Percentiles rank a stretch among this genome's conserved stretches.
These are phyloP conservation scores for Lacanobia oleracea DNA, from an alignment of 2,888 invertebrate genomes.

Conservation along the genomic window DNA sequence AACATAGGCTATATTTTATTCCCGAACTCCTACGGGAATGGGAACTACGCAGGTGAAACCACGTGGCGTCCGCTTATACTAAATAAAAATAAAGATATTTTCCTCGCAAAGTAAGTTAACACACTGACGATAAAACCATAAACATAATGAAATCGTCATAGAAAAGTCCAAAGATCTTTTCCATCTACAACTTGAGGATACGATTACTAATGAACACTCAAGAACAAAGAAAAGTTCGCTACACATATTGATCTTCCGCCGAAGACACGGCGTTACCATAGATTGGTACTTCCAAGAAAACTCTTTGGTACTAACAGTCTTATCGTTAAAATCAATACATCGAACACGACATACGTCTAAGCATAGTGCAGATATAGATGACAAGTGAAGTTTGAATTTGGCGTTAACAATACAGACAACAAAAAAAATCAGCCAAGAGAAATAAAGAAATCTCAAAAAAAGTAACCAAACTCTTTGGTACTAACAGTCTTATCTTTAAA, in stretches of 20 bases:
- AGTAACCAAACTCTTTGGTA: background rate
- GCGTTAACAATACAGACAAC: background rate
- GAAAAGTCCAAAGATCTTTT: too few species aligned
- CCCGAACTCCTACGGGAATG: too few species aligned
- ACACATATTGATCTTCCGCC: background rate
- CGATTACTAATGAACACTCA: background rate
- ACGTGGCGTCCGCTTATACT: too few species aligned
- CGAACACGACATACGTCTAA: background rate
- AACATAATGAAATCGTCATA: background rate
- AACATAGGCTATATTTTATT: too few species aligned
- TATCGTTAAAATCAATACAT: background rate
- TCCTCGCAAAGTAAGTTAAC: background rate
- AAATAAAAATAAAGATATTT: background rate
- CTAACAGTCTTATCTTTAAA: background rate
- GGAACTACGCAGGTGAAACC: too few species aligned
- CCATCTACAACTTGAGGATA: background rate
- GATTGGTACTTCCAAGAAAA: background rate
- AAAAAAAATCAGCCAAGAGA: background rate
- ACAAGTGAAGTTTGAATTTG: too few species aligned
- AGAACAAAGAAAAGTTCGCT: conserved; percentile 21
- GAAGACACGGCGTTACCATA: background rate
- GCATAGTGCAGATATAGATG: too few species aligned
- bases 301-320: background rate
- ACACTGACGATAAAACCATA: background rate
- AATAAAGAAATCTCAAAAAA: conserved; percentile 1